Conservation (phyloP, 1,140 invertebrate species). For the Bombus difficillimus region DNA sequence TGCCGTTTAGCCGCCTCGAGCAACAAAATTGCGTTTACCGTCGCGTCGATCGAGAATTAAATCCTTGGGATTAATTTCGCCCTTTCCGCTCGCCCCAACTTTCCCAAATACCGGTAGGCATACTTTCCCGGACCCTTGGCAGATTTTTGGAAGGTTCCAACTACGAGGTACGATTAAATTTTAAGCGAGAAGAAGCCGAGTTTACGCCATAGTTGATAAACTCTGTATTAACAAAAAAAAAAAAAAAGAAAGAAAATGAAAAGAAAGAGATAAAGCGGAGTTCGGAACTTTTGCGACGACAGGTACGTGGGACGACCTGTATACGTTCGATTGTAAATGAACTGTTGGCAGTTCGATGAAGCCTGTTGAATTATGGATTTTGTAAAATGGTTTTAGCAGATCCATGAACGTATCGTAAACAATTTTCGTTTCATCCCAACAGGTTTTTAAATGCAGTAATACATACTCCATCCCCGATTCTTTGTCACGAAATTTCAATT, state of each 20-base stretch:
- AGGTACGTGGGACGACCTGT: not conserved
- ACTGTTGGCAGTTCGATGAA: not conserved
- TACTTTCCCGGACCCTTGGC: not conserved
- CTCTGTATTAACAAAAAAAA: too few species aligned
- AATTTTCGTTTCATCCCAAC: not conserved
- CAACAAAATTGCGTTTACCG: conserved; percentile 39
- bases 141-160: not conserved
- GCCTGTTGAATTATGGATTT: conserved; percentile 9
- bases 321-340: not conserved
- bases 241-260: too few species aligned
- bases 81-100: too few species aligned
- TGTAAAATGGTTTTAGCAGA: not conserved
- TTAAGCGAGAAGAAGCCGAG: not conserved
- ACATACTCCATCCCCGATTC: not conserved
- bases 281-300: not conserved
- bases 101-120: not conserved
- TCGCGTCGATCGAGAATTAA: conserved; percentile 44
- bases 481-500: not conserved
- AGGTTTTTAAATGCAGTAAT: not conserved
- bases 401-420: not conserved
- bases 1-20: conserved; percentile 24
- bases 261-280: not conserved
- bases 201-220: too few species aligned
- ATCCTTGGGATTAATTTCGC: not conserved
- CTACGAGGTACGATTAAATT: not conserved